Evolutionary conservation across 2,888 invertebrate species (phyloP), one percentile per base, ranked within the genome.

Genomic region (Thymelicus acteon): DNA sequence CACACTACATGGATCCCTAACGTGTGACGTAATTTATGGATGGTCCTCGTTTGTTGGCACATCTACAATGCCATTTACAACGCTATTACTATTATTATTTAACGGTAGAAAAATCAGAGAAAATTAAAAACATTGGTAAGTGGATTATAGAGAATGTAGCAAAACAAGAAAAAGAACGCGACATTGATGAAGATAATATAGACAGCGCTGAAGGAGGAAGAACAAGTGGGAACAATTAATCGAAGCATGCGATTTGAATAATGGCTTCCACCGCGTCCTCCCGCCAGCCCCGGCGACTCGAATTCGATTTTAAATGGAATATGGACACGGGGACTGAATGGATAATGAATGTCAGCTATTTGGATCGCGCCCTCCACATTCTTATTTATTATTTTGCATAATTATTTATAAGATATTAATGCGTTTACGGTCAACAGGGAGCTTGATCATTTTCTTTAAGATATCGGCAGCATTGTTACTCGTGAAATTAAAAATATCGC

Each of bases 171-270:
- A 31, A 31, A 31, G 31, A 31, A 31, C 31, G 31, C 60, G 49
- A 39, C 60, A 60, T 49, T 49, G 60, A 60, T 60, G 52, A 61
- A 52, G 61, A 67, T 61, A 24, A 61, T 61, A 60, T 52, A 67
- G 52, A 61, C 60, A 67, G 60, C 60, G 39, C 37, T 54, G 61
- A 49, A 66, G 8, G 54, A 44, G 40, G 7, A 60, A 19, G 67
- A 68, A 60, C 67, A 67, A 67, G 52, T 60, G 13, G 40, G 52
- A 60, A 68, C 67, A 68, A 61, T 68, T 61, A 68, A 68, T 68
- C 67, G 67, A 68, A 47, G 61, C 67, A 68, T 68, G 67, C 67
- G 60, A 68, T 68, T 68, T 68, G 61, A 68, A 68, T 68, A 68
- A 68, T 68, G 31, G 61, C 61, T 68, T 68, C 8, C 61, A 40